Evolutionary conservation across 2,888 invertebrate genomes (phyloP).

Genomic region (Phortica magna): DNA sequence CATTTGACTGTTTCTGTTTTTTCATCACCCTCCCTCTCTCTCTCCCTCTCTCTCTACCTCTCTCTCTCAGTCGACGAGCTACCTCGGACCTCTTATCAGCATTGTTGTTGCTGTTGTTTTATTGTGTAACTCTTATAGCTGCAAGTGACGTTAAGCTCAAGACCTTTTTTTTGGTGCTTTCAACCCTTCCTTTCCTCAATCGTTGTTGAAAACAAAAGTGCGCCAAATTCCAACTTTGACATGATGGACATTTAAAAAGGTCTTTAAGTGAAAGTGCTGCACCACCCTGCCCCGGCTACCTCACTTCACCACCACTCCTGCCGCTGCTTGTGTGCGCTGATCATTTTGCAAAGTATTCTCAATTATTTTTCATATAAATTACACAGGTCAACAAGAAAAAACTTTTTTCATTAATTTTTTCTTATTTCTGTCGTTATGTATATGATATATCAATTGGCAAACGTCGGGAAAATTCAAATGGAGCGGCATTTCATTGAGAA

Average conservation of each 20-base stretch:
- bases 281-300: not conserved
- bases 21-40: not conserved
- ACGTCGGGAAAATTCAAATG: no score
- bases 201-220: constrained; percentile 19
- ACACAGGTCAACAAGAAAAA: no score
- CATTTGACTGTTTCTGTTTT: constrained; percentile 46
- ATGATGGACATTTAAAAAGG: constrained; percentile 12
- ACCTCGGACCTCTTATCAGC: not conserved
- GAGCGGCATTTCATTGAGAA: no score
- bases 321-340: not conserved
- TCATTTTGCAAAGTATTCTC: not conserved
- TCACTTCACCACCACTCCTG: not conserved
- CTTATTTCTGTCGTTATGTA: no score
- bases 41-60: not conserved
- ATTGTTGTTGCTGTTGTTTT: not conserved
- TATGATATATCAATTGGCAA: no score
- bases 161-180: not conserved
- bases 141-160: constrained; percentile 11
- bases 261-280: constrained; percentile 28
- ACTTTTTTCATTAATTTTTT: no score
- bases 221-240: constrained; percentile 7
- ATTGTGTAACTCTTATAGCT: not conserved
- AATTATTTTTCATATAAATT: no score
- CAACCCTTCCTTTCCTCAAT: not conserved
- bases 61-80: not conserved